Evolutionary conservation across 2,113 vertebrate genomes (phyloP).

Genomic region (Malurus cyaneus): DNA sequence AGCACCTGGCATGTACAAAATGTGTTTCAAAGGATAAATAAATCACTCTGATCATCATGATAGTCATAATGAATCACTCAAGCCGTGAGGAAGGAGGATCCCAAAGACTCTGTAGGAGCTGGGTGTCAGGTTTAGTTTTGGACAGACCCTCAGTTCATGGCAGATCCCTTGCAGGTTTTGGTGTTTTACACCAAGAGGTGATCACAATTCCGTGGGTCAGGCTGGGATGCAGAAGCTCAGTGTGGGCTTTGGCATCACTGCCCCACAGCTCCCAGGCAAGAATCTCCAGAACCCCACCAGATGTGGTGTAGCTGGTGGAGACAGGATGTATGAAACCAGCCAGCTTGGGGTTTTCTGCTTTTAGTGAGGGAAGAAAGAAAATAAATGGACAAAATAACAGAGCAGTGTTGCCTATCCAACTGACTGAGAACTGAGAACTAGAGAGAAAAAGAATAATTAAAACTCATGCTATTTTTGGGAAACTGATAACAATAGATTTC

Average conservation of each 20-base stretch:
- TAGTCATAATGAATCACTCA: neutral
- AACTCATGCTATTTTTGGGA: neutral
- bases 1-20: neutral
- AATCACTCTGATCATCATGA: neutral
- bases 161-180: neutral
- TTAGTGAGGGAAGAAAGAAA: neutral
- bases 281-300: neutral
- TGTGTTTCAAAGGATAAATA: neutral
- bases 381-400: neutral
- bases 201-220: neutral
- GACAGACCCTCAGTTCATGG: rapidly evolving
- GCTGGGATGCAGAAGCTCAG: neutral
- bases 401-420: neutral
- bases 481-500: neutral
- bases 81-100: neutral
- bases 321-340: neutral
- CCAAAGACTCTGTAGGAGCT: neutral
- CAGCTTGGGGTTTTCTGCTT: neutral
- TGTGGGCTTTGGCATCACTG: neutral
- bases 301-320: neutral
- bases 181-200: neutral
- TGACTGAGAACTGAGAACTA: neutral
- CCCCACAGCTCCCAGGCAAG: neutral
- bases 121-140: neutral
- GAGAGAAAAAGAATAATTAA: neutral